Evolutionary conservation across 2,797 vertebrate genomes (phyloP).

Genomic region (Artibeus lituratus): DNA sequence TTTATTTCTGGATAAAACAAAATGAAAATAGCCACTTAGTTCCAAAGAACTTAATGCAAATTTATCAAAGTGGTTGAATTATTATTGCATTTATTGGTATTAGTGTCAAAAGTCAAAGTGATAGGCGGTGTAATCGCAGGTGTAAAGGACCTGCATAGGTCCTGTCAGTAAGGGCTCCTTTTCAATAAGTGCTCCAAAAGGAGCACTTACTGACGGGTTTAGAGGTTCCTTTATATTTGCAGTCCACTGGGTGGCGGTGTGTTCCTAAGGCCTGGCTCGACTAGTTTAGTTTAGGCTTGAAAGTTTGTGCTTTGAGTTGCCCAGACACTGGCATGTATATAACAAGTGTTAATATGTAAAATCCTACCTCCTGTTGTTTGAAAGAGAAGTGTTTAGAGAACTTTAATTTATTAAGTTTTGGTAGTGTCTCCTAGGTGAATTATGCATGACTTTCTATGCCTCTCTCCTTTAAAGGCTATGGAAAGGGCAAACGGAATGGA

Average conservation of each 20-base stretch:
- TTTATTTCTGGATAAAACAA: constrained; percentile 24
- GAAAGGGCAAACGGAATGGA: constrained; percentile 97
- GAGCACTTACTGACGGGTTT: neutral
- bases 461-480: constrained; percentile 87
- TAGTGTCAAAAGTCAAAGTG: neutral
- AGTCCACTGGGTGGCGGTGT: constrained; percentile 52
- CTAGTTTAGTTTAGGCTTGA: neutral
- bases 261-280: neutral
- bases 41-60: neutral
- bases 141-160: too few species aligned
- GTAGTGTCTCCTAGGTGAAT: neutral
- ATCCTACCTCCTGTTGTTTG: neutral
- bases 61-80: neutral
- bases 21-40: constrained; percentile 17
- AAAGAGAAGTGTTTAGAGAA: neutral
- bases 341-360: neutral
- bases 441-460: neutral
- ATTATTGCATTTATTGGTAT: neutral
- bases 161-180: too few species aligned
- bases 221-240: neutral
- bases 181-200: too few species aligned
- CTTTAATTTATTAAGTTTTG: neutral
- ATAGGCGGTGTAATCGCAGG: neutral
- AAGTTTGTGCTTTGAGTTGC: neutral
- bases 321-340: neutral